Evolutionary conservation across 2,797 vertebrate species (phyloP).

Genomic region (Lerista edwardsae): DNA sequence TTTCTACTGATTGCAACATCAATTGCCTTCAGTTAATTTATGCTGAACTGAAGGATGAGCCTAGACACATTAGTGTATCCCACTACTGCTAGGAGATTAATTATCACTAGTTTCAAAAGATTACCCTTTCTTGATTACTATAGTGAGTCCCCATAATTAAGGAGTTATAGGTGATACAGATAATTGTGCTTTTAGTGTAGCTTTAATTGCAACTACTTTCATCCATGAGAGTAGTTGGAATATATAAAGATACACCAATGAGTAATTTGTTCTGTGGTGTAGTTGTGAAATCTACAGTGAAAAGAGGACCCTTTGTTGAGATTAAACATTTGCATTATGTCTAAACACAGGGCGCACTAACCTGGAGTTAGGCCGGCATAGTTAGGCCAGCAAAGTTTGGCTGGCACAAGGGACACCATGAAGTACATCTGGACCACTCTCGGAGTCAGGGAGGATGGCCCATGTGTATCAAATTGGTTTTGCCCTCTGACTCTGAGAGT

Average conservation of each 20-base stretch:
- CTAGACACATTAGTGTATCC: background rate
- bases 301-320: conserved; percentile 17
- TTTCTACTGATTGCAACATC: background rate
- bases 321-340: background rate
- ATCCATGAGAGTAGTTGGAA: conserved; percentile 53
- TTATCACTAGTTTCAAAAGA: conserved; percentile 57
- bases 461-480: no score
- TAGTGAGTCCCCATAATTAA: conserved; percentile 55
- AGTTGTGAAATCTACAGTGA: conserved; percentile 37
- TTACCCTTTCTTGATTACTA: conserved; percentile 48
- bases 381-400: no score
- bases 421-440: no score
- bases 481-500: no score
- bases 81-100: conserved; percentile 39
- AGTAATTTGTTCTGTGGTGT: conserved; percentile 41
- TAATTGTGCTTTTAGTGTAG: conserved; percentile 58
- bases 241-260: conserved; percentile 17
- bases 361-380: no score
- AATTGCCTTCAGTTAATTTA: background rate
- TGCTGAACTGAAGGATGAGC: conserved; percentile 8
- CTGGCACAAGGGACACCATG: no score
- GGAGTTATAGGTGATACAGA: conserved; percentile 52
- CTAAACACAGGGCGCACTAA: no score
- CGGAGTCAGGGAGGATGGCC: no score
- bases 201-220: conserved; percentile 62